These are phyloP conservation scores for Spinus pinus DNA, from an alignment of 2,797 vertebrate species.

Conservation along the genomic window DNA sequence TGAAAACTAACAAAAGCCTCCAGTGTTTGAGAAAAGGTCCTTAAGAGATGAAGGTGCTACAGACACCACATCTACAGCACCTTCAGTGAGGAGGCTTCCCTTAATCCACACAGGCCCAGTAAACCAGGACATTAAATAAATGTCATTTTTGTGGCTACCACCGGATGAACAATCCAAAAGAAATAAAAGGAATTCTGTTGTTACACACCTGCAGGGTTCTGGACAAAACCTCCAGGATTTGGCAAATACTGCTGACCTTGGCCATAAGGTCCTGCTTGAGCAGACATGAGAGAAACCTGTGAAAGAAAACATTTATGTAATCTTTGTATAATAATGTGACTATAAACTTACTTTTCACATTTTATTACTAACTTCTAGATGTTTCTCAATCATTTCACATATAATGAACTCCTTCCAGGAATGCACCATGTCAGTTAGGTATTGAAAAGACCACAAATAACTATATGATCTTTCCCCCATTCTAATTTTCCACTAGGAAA, in stretches of 20 bases:
- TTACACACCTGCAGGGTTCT: conserved; percentile 80
- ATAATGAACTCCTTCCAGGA: not conserved
- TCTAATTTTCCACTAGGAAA: not conserved
- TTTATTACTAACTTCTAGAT: not conserved
- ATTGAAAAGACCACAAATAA: not conserved
- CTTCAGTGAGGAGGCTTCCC: not conserved
- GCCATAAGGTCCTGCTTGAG: conserved; percentile 73
- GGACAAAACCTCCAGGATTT: conserved; percentile 83
- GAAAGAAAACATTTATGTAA: not conserved
- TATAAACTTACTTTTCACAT: not conserved
- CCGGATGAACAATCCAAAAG: not conserved
- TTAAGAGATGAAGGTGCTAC: not conserved
- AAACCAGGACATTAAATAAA: not conserved
- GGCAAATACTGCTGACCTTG: conserved; percentile 83
- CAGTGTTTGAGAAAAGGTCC: not conserved
- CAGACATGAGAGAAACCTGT: conserved; percentile 75
- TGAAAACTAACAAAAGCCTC: not conserved
- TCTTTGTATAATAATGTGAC: not conserved
- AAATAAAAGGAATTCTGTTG: not conserved
- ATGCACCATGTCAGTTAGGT: not conserved
- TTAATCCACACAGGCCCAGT: not conserved
- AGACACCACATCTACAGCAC: not conserved
- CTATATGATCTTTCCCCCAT: not conserved
- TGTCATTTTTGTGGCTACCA: not conserved
- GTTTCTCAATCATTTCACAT: not conserved